phyloP scores from a whole-genome alignment of 2,888 invertebrate genomes.

The Oscheius sp. region DNA sequence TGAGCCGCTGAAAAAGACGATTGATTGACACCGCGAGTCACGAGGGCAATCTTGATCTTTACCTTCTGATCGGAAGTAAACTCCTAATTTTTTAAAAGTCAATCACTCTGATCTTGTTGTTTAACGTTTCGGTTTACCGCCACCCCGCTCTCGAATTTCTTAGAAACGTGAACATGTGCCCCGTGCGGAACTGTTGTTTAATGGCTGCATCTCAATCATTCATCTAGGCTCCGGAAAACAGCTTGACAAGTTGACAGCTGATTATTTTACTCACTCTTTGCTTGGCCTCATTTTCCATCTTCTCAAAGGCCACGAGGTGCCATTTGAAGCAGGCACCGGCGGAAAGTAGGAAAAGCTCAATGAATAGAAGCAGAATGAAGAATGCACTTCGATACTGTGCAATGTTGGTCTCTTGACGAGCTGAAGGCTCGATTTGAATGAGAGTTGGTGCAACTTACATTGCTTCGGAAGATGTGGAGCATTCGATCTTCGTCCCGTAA shows the following conservation, averaged over 20 bases:
- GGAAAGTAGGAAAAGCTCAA: slow-evolving; percentile 35
- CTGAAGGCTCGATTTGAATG: background rate
- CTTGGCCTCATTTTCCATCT: slow-evolving; percentile 48
- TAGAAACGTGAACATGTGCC: slow-evolving; percentile 9
- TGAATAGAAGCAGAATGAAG: slow-evolving; percentile 46
- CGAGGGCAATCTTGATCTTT: background rate
- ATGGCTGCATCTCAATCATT: slow-evolving; percentile 14
- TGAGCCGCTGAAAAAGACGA: slow-evolving; percentile 43
- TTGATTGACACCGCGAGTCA: slow-evolving; percentile 23
- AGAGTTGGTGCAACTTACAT: background rate
- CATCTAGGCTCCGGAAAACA: background rate
- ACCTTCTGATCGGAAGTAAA: background rate
- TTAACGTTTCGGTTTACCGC: background rate
- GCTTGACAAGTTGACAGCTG: slow-evolving; percentile 2
- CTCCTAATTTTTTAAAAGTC: background rate
- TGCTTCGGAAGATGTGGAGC: slow-evolving; percentile 17
- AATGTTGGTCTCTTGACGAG: slow-evolving; percentile 38
- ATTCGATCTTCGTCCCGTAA: background rate
- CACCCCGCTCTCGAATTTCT: slow-evolving; percentile 12
- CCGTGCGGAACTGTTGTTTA: slow-evolving; percentile 13
- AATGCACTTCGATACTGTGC: slow-evolving; percentile 52
- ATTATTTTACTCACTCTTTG: slow-evolving; percentile 42
- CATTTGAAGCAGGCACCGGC: slow-evolving; percentile 55
- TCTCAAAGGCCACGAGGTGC: slow-evolving; percentile 55
- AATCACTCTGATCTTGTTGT: background rate